Evolutionary conservation across 30 jellyfish, hydroid and myxozoan genomes (phyloP), one percentile per base, ranked within the genome.

Genomic region (Clytia hemisphaerica): DNA sequence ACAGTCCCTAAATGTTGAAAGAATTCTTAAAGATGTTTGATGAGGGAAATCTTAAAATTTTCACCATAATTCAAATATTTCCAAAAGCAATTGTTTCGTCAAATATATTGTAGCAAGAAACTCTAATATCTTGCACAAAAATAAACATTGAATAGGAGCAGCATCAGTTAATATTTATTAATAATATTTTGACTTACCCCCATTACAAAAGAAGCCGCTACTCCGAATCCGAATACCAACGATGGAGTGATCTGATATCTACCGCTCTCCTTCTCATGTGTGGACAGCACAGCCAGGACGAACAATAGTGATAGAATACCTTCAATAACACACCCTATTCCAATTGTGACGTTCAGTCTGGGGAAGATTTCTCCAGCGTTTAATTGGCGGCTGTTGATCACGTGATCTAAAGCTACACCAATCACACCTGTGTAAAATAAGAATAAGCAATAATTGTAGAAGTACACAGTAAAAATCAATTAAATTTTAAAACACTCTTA

Each of bases 261-360:
- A 22, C 30, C 70, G 6, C 30, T 57, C 42, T 45, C 25, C 42
- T 0, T 57, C 30, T 57, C 30, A 57, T 57, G 44, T 7, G 70
- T 57, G 54, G 44, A 28, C 54, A 45, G 44, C 42, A 57, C 25
- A 25, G 70, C 70, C 70, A 57, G 15, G 50, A 22, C 70, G 30
- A 57, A n/a, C 14, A 57, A 22, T 9, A 22, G 35, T 33, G 70
- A 22, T n/a, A 57, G 4, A 9, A 57, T 16, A 21, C 70, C 70
- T 57, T 57, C 70, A 22, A 57, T 26, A 6, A 57, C 30, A 22
- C 14, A 28, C 0, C 38, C 70, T 7, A 22, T 28, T 31, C 25
- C 19, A 4, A 16, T 57, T 6, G 27, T 22, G 37, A 57, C 50
- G 35, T 22, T 57, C 30, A 57, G 30, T 22, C 36, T 37, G 25